Conservation (phyloP, 2,888 invertebrate species). For the Orchesella flavescens region DNA sequence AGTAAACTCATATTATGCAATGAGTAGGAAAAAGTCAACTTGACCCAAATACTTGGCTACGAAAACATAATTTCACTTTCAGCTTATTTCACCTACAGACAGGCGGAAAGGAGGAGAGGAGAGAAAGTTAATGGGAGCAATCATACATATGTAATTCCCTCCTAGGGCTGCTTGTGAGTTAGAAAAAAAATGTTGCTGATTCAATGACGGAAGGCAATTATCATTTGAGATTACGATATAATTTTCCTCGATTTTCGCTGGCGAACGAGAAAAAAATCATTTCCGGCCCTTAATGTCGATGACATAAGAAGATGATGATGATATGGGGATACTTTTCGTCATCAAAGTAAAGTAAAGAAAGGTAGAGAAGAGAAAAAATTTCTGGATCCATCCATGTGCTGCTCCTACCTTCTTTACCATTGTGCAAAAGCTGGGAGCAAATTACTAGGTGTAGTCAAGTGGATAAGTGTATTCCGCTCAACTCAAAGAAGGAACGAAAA, state of each 20-base stretch:
- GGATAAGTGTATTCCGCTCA: conserved; percentile 21
- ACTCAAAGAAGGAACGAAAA: neutral
- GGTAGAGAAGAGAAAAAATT: neutral
- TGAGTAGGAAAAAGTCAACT: conserved; percentile 13
- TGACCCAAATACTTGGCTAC: conserved; percentile 1
- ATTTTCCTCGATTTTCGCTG: conserved; percentile 25
- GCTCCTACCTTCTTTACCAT: neutral
- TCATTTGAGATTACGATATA: conserved; percentile 38
- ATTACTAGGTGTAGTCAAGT: conserved; percentile 5
- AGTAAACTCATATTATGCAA: too few relatives aligned
- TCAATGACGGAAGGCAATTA: conserved; percentile 16
- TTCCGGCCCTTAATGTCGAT: conserved; percentile 28
- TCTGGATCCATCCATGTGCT: too few relatives aligned
- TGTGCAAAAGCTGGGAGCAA: neutral
- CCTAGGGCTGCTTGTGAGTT: too few relatives aligned
- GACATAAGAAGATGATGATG: conserved; percentile 29
- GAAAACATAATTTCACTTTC: too few relatives aligned
- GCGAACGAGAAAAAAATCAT: conserved; percentile 11
- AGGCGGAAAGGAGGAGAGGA: too few relatives aligned
- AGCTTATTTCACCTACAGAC: too few relatives aligned
- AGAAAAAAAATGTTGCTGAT: neutral
- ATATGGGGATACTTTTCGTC: conserved; percentile 14
- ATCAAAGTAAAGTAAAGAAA: neutral
- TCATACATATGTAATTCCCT: too few relatives aligned
- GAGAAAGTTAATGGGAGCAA: too few relatives aligned